These are phyloP conservation scores for Sprattus sprattus DNA, from an alignment of 2,113 vertebrate species.

Conservation along the genomic window DNA sequence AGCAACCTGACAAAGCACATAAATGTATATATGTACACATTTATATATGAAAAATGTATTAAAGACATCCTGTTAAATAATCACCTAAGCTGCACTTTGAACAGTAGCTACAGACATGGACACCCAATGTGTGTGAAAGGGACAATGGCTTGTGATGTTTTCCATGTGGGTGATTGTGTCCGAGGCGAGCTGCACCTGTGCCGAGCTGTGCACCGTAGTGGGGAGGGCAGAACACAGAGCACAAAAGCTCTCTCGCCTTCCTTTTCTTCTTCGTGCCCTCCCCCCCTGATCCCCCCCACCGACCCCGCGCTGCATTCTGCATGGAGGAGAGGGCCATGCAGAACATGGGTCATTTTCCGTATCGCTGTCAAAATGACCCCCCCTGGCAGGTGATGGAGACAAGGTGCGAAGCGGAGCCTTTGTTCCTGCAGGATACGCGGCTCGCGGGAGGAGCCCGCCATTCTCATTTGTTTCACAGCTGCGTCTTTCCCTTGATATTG, in stretches of 20 bases:
- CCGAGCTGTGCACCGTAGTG: not conserved
- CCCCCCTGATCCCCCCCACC: not conserved
- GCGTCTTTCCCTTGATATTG: conserved; percentile 68
- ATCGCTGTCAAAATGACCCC: conserved; percentile 19
- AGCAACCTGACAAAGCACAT: not conserved
- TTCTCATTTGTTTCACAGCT: conserved; percentile 71
- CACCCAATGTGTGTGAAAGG: not conserved
- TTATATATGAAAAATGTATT: no score
- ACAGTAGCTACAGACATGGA: not conserved
- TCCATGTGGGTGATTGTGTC: not conserved
- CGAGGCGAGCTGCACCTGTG: not conserved
- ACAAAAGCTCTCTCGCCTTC: not conserved
- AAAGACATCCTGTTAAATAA: not conserved
- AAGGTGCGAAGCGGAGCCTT: conserved; percentile 8
- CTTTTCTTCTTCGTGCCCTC: conserved; percentile 26
- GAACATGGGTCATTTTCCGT: conserved; percentile 22
- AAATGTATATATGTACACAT: no score
- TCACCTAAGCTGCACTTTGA: not conserved
- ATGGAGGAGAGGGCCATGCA: conserved; percentile 3
- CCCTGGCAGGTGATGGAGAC: conserved; percentile 26
- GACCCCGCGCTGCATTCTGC: not conserved
- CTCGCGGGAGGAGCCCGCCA: not conserved
- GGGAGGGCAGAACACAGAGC: not conserved
- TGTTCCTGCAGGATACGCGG: not conserved
- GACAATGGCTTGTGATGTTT: not conserved